A percentile compares a stretch with the other conserved stretches of the same genome.
These are phyloP conservation scores for Cecidostiba fungosa DNA, from an alignment of 2,888 invertebrate genomes.

Conservation along the genomic window DNA sequence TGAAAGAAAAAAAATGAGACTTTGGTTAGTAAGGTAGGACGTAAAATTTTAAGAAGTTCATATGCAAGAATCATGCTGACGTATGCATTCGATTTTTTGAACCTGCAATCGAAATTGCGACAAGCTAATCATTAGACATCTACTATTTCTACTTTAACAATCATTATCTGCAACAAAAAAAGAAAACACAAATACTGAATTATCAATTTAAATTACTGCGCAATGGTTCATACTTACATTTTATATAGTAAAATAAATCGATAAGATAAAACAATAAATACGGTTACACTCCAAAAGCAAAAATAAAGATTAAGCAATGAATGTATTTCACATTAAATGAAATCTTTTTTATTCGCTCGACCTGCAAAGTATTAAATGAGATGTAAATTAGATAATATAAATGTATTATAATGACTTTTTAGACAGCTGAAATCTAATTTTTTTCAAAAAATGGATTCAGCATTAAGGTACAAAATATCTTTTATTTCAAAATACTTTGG, in stretches of 20 bases:
- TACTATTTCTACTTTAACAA: neutral
- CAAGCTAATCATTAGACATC: too few relatives aligned
- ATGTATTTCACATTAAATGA: neutral
- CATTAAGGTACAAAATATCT: neutral
- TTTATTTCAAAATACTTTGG: neutral
- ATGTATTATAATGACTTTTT: too few relatives aligned
- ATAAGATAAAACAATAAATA: too few relatives aligned
- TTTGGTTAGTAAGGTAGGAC: neutral
- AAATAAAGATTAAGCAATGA: neutral
- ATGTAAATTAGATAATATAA: too few relatives aligned
- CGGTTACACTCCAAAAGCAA: too few relatives aligned
- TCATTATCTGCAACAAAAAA: neutral
- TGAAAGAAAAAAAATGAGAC: constrained; percentile 29
- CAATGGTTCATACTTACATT: neutral
- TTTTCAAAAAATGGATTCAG: neutral
- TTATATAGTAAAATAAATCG: neutral
- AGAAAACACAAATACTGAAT: neutral
- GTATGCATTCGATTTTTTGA: neutral
- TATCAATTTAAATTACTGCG: neutral
- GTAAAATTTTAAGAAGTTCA: neutral
- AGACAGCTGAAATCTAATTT: too few relatives aligned
- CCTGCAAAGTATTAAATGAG: too few relatives aligned
- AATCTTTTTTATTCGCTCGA: too few relatives aligned
- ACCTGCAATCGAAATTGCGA: too few relatives aligned
- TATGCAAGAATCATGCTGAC: neutral